These are phyloP conservation scores for Pseudococcus jackbeardsleyi DNA, from an alignment of 2,888 invertebrate genomes.

Conservation along the genomic window DNA sequence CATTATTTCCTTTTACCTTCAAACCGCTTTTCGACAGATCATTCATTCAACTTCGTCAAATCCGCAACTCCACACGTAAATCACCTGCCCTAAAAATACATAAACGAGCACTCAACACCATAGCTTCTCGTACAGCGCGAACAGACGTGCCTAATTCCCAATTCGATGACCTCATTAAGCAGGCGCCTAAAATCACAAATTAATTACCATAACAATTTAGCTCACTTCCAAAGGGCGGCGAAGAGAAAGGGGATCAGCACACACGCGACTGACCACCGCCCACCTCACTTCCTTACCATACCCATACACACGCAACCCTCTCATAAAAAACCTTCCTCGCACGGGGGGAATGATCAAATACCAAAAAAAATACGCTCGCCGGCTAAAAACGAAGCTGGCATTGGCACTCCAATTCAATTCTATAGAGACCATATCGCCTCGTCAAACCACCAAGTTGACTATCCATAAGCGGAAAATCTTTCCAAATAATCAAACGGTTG, in stretches of 20 bases:
- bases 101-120: background rate
- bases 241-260: background rate
- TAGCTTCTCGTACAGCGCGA: background rate
- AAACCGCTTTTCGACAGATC: too few relatives aligned
- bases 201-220: constrained; percentile 1
- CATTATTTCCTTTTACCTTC: too few relatives aligned
- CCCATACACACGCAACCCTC: background rate
- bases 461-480: background rate
- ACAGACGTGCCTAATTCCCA: background rate
- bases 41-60: too few relatives aligned
- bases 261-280: background rate
- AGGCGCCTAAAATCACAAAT: constrained; percentile 4
- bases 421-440: background rate
- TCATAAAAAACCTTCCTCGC: background rate
- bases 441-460: background rate
- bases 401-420: too few relatives aligned
- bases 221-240: background rate
- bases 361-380: background rate
- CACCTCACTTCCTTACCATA: background rate
- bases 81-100: background rate
- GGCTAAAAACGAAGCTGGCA: too few relatives aligned
- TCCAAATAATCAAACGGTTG: constrained; percentile 4
- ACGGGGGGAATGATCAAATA: background rate
- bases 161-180: constrained; percentile 11
- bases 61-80: too few relatives aligned